Conservation (phyloP, 2,113 vertebrate species). For the Nothobranchius furzeri region DNA sequence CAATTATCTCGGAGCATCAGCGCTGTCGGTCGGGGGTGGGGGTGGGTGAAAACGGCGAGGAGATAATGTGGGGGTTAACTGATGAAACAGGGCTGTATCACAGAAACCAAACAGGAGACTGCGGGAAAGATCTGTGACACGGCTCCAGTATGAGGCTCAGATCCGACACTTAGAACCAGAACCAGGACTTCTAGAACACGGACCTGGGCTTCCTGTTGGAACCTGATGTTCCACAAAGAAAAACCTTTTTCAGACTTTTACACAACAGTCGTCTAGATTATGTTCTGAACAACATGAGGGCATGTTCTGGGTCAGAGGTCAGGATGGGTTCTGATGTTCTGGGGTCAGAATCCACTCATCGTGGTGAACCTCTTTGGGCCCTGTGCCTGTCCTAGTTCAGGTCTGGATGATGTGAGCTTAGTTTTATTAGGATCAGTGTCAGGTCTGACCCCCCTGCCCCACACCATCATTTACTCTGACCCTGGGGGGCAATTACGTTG, state of each 20-base stretch:
- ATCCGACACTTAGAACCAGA: no score
- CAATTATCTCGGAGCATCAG: slow-evolving; percentile 91
- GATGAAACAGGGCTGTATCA: slow-evolving; percentile 39
- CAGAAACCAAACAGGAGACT: no score
- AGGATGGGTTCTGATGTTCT: no score
- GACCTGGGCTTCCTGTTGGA: not conserved
- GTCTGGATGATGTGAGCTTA: slow-evolving; percentile 37
- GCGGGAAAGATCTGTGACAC: no score
- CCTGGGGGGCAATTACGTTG: slow-evolving; percentile 72
- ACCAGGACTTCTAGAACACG: not conserved
- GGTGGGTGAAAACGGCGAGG: slow-evolving; percentile 10
- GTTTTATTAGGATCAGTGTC: slow-evolving; percentile 33
- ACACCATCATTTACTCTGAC: slow-evolving; percentile 35
- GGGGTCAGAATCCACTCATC: no score
- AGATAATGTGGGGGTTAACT: slow-evolving; percentile 33
- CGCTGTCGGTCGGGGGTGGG: slow-evolving; percentile 58
- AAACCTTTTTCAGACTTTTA: no score
- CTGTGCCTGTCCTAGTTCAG: slow-evolving; percentile 15
- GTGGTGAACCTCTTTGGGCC: not conserved
- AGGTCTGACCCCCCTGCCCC: not conserved
- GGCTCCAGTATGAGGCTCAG: no score
- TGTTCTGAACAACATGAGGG: no score
- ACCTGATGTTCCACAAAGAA: no score
- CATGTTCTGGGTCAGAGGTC: no score
- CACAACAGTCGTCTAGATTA: no score